A percentile compares a stretch with the other conserved stretches of the same genome.
Conservation (phyloP, 2,888 invertebrate species). For the Mamestra brassicae region DNA sequence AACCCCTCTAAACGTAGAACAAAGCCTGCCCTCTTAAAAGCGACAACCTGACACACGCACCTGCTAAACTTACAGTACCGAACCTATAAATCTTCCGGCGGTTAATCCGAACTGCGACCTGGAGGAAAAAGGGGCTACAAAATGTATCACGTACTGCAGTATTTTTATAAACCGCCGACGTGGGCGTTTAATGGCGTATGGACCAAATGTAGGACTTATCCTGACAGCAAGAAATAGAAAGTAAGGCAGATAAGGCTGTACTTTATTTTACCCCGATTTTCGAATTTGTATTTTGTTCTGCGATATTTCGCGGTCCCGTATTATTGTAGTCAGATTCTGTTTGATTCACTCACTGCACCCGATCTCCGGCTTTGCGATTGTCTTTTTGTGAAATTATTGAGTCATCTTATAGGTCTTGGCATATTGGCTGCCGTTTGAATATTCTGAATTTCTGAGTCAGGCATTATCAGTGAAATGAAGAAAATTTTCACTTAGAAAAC, state of each 20-base stretch:
- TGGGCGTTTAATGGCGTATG: constrained; percentile 75
- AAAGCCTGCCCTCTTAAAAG: constrained; percentile 55
- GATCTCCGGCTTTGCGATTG: constrained; percentile 45
- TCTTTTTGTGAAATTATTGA: constrained; percentile 46
- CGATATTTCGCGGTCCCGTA: constrained; percentile 39
- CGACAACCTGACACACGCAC: constrained; percentile 66
- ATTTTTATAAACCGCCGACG: constrained; percentile 80
- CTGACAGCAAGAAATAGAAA: constrained; percentile 67
- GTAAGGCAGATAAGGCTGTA: constrained; percentile 53
- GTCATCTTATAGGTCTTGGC: constrained; percentile 35
- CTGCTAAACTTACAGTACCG: constrained; percentile 69
- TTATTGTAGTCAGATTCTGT: constrained; percentile 52
- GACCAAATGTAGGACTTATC: constrained; percentile 67
- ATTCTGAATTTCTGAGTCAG: constrained; percentile 1
- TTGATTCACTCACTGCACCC: constrained; percentile 60
- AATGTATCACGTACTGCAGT: constrained; percentile 75
- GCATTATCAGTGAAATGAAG: constrained; percentile 13
- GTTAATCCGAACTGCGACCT: constrained; percentile 76
- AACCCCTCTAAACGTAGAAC: constrained; percentile 56
- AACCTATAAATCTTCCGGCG: constrained; percentile 79
- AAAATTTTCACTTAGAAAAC: constrained; percentile 36
- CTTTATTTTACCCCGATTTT: constrained; percentile 50
- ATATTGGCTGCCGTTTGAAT: constrained; percentile 19
- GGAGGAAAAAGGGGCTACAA: constrained; percentile 71
- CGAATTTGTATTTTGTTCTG: constrained; percentile 51